Evolutionary conservation across 2,797 vertebrate species (phyloP).

Genomic region (Mormyrops attenuatus): DNA sequence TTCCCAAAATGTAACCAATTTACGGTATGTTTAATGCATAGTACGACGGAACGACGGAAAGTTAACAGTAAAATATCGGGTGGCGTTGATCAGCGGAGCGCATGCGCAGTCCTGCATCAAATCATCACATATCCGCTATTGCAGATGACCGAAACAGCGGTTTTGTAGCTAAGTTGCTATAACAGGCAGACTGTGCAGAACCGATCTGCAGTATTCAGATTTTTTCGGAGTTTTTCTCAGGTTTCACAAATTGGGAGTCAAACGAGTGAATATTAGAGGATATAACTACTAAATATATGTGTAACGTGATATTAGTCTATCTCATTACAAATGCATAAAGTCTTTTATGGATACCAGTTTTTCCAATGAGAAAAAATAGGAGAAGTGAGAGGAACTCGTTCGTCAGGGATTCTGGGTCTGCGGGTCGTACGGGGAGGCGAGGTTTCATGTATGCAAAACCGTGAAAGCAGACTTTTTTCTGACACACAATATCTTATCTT

Average conservation of each 20-base stretch:
- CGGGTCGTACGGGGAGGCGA: neutral
- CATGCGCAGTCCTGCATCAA: neutral
- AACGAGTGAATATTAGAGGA: too few species aligned
- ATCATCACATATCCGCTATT: neutral
- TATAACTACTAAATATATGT: too few species aligned
- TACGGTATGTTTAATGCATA: neutral
- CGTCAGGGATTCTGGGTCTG: neutral
- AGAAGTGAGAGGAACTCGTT: neutral
- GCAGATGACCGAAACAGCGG: neutral
- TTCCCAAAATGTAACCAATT: neutral
- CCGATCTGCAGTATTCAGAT: too few species aligned
- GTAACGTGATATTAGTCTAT: too few species aligned
- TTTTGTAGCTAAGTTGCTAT: neutral
- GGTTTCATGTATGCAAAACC: neutral
- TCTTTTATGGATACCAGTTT: neutral
- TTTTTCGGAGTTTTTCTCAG: too few species aligned
- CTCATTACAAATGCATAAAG: neutral
- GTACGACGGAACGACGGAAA: neutral
- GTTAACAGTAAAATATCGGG: neutral
- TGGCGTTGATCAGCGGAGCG: neutral
- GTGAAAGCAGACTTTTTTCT: neutral
- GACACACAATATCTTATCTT: neutral
- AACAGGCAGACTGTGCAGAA: neutral
- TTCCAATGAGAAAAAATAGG: neutral
- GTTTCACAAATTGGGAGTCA: too few species aligned